Conservation (phyloP, 92 coral and sea anemone species). For the Porites evermanni region DNA sequence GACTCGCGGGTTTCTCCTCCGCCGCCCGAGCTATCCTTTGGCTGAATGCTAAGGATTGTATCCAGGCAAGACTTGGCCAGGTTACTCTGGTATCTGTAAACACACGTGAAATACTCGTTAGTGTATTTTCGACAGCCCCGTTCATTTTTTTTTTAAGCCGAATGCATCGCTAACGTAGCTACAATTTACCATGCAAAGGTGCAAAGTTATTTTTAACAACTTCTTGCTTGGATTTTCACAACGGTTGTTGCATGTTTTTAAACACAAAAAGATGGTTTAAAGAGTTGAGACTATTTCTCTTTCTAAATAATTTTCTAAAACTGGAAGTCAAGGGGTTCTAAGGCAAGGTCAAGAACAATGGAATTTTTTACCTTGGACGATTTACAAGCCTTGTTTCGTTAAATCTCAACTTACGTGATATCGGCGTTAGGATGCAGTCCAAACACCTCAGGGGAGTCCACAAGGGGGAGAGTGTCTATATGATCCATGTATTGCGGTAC, state of each 20-base stretch:
- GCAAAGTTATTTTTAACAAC: background rate
- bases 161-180: no score
- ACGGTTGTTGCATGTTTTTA: no score
- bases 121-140: no score
- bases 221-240: background rate
- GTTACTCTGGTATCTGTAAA: conserved; percentile 93
- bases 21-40: conserved; percentile 99
- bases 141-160: no score
- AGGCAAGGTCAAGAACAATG: no score
- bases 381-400: no score
- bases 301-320: no score
- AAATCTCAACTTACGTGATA: conserved; percentile 83
- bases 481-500: conserved; percentile 85
- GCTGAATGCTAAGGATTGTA: conserved; percentile 95
- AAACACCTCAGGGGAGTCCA: conserved; percentile 97
- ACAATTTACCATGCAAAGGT: no score
- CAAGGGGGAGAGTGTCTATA: conserved; percentile 90
- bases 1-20: conserved; percentile 99
- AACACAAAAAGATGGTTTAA: no score
- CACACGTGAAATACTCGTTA: background rate
- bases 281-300: no score
- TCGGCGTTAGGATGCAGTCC: conserved; percentile 98
- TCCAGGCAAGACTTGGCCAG: conserved; percentile 95
- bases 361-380: no score
- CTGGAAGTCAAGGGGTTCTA: no score